Base-by-base conservation (phyloP, 1,140 invertebrate genomes). In the Holcopasites calliopsidis region DNA sequence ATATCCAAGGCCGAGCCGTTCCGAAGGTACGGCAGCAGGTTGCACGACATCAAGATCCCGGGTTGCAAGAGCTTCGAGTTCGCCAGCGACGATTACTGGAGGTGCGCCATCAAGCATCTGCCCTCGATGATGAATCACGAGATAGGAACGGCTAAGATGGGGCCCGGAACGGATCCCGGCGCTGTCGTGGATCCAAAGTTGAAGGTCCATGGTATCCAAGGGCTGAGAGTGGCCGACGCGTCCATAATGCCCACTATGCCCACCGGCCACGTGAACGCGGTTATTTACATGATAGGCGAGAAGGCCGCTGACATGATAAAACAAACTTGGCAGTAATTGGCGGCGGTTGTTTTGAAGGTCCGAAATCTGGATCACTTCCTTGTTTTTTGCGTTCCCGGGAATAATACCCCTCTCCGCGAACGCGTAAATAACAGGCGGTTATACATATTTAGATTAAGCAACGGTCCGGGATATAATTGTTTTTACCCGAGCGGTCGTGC, bases 221-320 rank as follows among this genome's bases (percentile, higher is more conserved):
- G 93, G 28, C 88, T 97, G 35, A 92, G 96, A 42, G 95, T 97
- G 1, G 94, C 93, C 0, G 96, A 97, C 88, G 94, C 93, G 44
- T 96, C 95, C 50, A 91, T 97, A 0, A 96, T 97, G 90, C 96
- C 96, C 0, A 90, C 89, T 3, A 92, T 96, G n/a, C 92, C 95
- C 13, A 93, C 92, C 5, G 95, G 94, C 1, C 96, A 97, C 84
- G 94, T 95, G 0, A 96, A 95, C 75, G 95, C 95, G 0, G 94
- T 94, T 0, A 93, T 95, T 3, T 93, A 94, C 52, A 98, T 98
- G 97, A 95, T 98, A 55, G 97, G 94, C 0, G 97, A 98, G 89
- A 97, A 97, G 86, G 96, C 93, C 0, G 94, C 96, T 0, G 95
- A 97, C 88, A 92, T 97, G 86, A 96, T 98, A 35, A 95, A 94